These are phyloP conservation scores for Oophaga pumilio DNA, from an alignment of 2,113 vertebrate species.

Conservation along the genomic window DNA sequence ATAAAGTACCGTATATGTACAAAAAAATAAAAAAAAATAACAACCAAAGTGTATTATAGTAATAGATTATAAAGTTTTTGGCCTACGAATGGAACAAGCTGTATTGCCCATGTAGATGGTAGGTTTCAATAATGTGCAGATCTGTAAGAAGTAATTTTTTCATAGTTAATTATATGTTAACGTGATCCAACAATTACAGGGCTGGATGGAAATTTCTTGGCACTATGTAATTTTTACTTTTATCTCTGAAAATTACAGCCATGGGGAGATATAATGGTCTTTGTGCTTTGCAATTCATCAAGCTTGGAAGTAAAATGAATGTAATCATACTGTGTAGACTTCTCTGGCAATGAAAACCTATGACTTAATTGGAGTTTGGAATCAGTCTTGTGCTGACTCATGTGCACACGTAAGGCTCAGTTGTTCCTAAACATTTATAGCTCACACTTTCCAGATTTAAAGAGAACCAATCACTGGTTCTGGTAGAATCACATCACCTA, in stretches of 20 bases:
- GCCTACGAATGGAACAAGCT: too few species aligned
- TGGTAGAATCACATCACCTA: too few species aligned
- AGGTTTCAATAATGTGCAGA: not conserved
- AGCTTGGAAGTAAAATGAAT: not conserved
- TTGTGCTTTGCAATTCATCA: not conserved
- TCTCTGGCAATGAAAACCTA: not conserved
- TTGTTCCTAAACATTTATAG: not conserved
- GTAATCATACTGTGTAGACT: not conserved
- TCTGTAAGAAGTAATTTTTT: not conserved
- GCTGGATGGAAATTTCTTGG: not conserved
- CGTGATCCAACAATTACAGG: not conserved
- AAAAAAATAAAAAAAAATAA: too few species aligned
- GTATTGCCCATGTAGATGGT: not conserved
- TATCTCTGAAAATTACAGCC: not conserved
- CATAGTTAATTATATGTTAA: constrained; percentile 3
- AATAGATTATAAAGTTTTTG: not conserved
- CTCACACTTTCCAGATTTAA: not conserved
- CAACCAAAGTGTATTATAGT: not conserved
- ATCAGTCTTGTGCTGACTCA: constrained; percentile 1
- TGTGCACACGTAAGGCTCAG: not conserved
- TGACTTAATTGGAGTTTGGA: not conserved
- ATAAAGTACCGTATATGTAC: too few species aligned
- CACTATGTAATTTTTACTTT: not conserved
- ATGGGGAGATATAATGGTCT: not conserved
- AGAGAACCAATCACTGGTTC: too few species aligned